These are phyloP conservation scores for Fregata magnificens DNA, from an alignment of 2,113 vertebrate genomes.

Conservation along the genomic window DNA sequence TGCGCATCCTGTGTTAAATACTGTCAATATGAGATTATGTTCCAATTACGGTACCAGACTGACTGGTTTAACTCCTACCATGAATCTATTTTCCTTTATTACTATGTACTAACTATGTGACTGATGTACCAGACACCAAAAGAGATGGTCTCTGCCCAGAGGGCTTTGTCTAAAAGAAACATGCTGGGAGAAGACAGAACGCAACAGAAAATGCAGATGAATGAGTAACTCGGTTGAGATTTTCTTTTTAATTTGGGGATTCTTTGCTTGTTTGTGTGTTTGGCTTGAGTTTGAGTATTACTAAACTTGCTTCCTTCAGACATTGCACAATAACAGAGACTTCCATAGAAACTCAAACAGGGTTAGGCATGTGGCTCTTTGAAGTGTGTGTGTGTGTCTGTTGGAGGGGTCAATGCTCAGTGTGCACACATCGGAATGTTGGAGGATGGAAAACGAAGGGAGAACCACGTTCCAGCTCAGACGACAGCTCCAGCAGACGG, in stretches of 20 bases:
- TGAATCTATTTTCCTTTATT: conserved; percentile 56
- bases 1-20: conserved; percentile 10
- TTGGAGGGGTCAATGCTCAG: not conserved
- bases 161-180: conserved; percentile 48
- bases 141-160: conserved; percentile 56
- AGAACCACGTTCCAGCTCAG: not conserved
- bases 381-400: not conserved
- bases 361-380: conserved; percentile 20
- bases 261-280: conserved; percentile 9
- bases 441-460: not conserved
- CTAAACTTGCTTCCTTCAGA: conserved; percentile 24
- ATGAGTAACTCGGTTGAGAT: conserved; percentile 2
- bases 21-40: conserved; percentile 60
- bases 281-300: conserved; percentile 35
- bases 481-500: not conserved
- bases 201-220: conserved; percentile 34
- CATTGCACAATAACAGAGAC: conserved; percentile 32
- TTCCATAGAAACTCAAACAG: not conserved
- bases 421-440: not conserved
- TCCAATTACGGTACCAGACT: conserved; percentile 55
- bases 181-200: not conserved
- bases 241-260: conserved; percentile 21
- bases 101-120: conserved; percentile 35
- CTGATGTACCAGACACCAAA: conserved; percentile 58
- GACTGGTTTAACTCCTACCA: conserved; percentile 56